phyloP scores from a whole-genome alignment of 1,140 invertebrate species.

The Phthorimaea operculella region DNA sequence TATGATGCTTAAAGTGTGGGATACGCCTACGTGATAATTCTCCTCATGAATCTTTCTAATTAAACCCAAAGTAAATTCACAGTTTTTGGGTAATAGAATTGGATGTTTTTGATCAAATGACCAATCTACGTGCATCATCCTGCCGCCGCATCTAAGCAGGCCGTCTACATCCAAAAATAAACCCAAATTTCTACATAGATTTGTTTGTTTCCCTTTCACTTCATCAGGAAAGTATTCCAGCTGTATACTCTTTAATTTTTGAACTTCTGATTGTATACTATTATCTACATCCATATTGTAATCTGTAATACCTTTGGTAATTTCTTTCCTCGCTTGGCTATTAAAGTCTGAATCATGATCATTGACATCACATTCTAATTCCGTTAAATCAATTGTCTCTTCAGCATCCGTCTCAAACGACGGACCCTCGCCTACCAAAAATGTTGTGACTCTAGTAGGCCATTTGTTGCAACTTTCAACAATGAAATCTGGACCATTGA shows the following conservation, averaged over 20 bases:
- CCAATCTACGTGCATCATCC: conserved; percentile 14
- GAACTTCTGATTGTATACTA: too few species aligned
- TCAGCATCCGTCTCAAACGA: background rate
- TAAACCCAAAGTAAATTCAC: conserved; percentile 7
- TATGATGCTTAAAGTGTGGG: conserved; percentile 17
- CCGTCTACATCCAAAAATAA: conserved; percentile 13
- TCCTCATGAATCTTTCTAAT: conserved; percentile 9
- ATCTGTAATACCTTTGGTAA: background rate
- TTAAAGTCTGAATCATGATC: background rate
- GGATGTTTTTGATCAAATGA: conserved; percentile 14
- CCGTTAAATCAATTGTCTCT: background rate
- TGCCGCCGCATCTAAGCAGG: conserved; percentile 17
- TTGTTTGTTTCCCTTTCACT: conserved; percentile 5
- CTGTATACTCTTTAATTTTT: conserved; percentile 10
- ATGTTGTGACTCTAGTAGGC: background rate
- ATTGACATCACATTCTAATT: background rate
- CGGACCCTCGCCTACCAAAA: conserved; percentile 11
- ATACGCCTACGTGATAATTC: conserved; percentile 20
- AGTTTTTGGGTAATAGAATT: conserved; percentile 15
- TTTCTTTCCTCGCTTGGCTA: background rate
- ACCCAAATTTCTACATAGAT: background rate
- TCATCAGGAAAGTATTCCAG: conserved; percentile 11
- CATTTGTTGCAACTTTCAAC: background rate
- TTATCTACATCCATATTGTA: background rate
- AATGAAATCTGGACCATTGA: conserved; percentile 15